phyloP scores from a whole-genome alignment of 2,888 invertebrate species.

The Hypomecis atomaria region DNA sequence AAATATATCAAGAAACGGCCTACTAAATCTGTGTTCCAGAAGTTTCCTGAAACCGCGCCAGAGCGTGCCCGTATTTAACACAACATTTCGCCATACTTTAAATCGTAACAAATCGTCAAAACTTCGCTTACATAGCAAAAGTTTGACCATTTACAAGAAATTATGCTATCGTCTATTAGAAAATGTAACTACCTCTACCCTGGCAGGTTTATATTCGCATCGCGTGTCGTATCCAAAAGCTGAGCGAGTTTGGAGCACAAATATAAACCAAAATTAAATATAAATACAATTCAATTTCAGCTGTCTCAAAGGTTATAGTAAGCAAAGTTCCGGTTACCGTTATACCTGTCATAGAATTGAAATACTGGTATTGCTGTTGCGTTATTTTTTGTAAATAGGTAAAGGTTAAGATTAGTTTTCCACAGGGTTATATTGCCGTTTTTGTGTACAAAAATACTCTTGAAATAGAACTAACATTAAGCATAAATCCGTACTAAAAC shows the following conservation, averaged over 20 bases:
- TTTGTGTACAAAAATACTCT: neutral
- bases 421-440: conserved; percentile 21
- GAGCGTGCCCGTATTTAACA: conserved; percentile 47
- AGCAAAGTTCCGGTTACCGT: conserved; percentile 62
- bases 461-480: neutral
- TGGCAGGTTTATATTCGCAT: conserved; percentile 71
- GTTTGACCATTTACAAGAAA: conserved; percentile 78
- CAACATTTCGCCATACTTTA: conserved; percentile 51
- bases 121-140: conserved; percentile 65
- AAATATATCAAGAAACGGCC: conserved; percentile 29
- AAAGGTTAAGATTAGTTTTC: conserved; percentile 48
- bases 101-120: conserved; percentile 63
- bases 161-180: conserved; percentile 77
- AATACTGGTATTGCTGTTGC: conserved; percentile 62
- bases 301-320: conserved; percentile 42
- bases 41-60: conserved; percentile 44
- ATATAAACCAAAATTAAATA: conserved; percentile 56
- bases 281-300: conserved; percentile 55
- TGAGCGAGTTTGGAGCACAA: conserved; percentile 40
- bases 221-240: conserved; percentile 58
- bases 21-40: conserved; percentile 42
- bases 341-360: conserved; percentile 69
- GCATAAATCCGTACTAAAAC: too few species aligned
- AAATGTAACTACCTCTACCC: conserved; percentile 64
- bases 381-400: conserved; percentile 55